These are phyloP conservation scores for Pycnomerus fuliginosus DNA, from an alignment of 2,888 invertebrate species.

Conservation along the genomic window DNA sequence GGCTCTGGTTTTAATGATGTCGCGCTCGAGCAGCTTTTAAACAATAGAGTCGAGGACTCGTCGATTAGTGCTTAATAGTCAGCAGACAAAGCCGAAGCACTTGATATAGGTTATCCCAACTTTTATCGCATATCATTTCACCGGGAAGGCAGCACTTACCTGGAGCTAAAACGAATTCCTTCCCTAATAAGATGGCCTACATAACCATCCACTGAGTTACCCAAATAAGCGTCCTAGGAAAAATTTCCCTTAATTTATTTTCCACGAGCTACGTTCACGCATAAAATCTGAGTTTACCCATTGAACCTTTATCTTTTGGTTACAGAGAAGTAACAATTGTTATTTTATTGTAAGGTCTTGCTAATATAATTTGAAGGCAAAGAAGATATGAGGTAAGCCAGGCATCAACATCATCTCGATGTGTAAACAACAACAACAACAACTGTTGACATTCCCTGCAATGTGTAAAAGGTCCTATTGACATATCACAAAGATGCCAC, in stretches of 20 bases:
- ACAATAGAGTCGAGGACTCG: constrained; percentile 17
- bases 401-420: too few relatives aligned
- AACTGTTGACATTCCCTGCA: too few relatives aligned
- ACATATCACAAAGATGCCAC: too few relatives aligned
- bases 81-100: constrained; percentile 13
- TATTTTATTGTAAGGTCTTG: too few relatives aligned
- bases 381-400: too few relatives aligned
- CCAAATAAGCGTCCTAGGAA: constrained; percentile 6
- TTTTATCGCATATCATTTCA: constrained; percentile 17
- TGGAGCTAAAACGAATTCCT: constrained; percentile 12
- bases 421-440: too few relatives aligned
- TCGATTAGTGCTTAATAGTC: constrained; percentile 23
- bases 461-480: too few relatives aligned
- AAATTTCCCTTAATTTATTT: constrained; percentile 9
- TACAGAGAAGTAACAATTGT: too few relatives aligned
- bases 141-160: constrained; percentile 12
- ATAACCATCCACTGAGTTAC: constrained; percentile 14
- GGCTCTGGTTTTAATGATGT: constrained; percentile 18
- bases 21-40: constrained; percentile 17
- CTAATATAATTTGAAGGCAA: too few relatives aligned
- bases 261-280: constrained; percentile 1
- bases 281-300: too few relatives aligned
- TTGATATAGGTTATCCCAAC: constrained; percentile 19
- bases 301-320: too few relatives aligned
- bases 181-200: constrained; percentile 9